These are phyloP conservation scores for Palythoa heliodiscus DNA, from an alignment of 92 coral and sea anemone genomes.

Conservation along the genomic window DNA sequence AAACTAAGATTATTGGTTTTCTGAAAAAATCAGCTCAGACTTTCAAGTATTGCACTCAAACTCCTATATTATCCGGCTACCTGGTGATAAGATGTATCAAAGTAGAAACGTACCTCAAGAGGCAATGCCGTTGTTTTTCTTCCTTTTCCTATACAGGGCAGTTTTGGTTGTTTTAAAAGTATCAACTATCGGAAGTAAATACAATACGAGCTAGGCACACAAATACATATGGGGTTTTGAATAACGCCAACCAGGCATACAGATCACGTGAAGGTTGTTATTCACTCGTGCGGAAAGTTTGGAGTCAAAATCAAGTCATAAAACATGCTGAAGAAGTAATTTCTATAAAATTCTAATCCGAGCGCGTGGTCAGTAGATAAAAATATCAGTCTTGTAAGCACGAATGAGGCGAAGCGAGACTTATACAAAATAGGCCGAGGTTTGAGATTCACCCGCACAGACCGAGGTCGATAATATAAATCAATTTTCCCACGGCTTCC, in stretches of 20 bases:
- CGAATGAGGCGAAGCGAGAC: too few species aligned
- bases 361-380: too few species aligned
- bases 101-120: conserved; percentile 17
- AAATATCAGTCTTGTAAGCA: too few species aligned
- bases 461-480: too few species aligned
- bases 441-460: too few species aligned
- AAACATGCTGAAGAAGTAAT: too few species aligned
- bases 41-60: not conserved
- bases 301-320: not conserved
- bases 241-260: conserved; percentile 13
- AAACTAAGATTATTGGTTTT: not conserved
- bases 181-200: not conserved
- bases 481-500: too few species aligned
- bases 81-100: not conserved
- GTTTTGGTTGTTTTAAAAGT: not conserved
- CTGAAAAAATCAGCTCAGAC: not conserved
- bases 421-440: too few species aligned
- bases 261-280: conserved; percentile 30
- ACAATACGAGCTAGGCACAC: not conserved
- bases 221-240: not conserved
- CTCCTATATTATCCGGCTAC: not conserved
- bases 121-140: not conserved
- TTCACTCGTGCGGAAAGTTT: conserved; percentile 28
- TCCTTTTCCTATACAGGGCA: not conserved
- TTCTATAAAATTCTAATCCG: not conserved